A percentile compares a stretch with the other conserved stretches of the same genome.
Conservation (phyloP, 1,140 invertebrate species). For the Tyrophagus putrescentiae region DNA sequence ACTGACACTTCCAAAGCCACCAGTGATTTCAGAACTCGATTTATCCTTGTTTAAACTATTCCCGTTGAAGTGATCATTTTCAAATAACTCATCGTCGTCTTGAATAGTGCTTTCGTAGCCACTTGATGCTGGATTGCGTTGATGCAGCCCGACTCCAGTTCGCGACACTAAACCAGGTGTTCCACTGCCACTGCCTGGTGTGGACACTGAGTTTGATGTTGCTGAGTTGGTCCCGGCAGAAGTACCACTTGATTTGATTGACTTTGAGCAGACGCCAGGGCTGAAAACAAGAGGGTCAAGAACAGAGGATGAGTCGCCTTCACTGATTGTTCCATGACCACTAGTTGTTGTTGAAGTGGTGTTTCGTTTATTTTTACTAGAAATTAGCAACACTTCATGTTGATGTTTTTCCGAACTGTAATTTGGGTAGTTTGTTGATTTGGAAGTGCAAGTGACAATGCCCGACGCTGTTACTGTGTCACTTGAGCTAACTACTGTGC, state of each 20-base stretch:
- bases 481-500: neutral
- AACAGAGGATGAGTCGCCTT: slow-evolving; percentile 17
- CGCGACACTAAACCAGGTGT: neutral
- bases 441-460: neutral
- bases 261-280: no score
- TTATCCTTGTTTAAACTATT: no score
- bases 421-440: neutral
- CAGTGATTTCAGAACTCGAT: no score
- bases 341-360: slow-evolving; percentile 21
- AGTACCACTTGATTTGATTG: slow-evolving; percentile 2
- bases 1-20: no score
- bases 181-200: neutral
- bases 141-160: neutral
- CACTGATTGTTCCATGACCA: slow-evolving; percentile 21
- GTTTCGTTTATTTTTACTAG: slow-evolving; percentile 11
- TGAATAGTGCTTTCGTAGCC: slow-evolving; percentile 21
- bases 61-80: neutral
- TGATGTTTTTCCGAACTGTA: neutral
- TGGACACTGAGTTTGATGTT: neutral
- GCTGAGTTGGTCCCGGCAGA: no score
- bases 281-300: no score
- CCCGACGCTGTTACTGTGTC: neutral
- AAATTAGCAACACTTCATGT: neutral
- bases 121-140: slow-evolving; percentile 17
- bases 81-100: slow-evolving; percentile 15